Evolutionary conservation across 1,140 invertebrate genomes (phyloP).

Genomic region (Drosophila tropicalis): DNA sequence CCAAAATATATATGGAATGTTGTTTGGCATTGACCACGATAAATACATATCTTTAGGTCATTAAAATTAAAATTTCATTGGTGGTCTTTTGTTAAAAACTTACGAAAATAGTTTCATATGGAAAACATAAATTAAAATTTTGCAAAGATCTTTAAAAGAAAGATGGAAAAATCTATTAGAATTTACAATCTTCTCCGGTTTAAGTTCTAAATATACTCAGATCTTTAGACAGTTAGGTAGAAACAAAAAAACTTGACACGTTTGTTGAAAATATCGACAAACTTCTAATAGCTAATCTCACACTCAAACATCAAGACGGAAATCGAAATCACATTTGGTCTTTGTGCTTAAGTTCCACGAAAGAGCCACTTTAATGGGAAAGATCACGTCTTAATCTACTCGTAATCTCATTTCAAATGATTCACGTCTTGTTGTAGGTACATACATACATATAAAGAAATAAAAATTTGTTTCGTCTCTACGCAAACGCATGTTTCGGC

Average conservation of each 20-base stretch:
- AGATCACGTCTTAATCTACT: slow-evolving; percentile 12
- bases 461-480: not conserved
- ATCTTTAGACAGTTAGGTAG: not conserved
- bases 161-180: too few species aligned
- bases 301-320: not conserved
- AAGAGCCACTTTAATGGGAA: not conserved
- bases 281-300: not conserved
- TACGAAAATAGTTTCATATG: too few species aligned
- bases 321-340: not conserved
- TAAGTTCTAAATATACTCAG: too few species aligned
- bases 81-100: not conserved
- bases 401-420: slow-evolving; percentile 9
- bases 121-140: too few species aligned
- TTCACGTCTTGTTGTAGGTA: slow-evolving; percentile 4
- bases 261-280: not conserved
- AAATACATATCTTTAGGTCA: not conserved
- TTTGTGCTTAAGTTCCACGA: not conserved
- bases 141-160: too few species aligned
- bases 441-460: not conserved
- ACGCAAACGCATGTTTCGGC: slow-evolving; percentile 7
- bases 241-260: not conserved
- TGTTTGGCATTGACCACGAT: not conserved
- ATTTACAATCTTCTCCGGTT: too few species aligned
- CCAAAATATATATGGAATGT: not conserved
- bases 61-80: not conserved